Evolutionary conservation across 2,888 invertebrate genomes (phyloP), one percentile per base, ranked within the genome.

Genomic region (Lithophane semibrunnea): DNA sequence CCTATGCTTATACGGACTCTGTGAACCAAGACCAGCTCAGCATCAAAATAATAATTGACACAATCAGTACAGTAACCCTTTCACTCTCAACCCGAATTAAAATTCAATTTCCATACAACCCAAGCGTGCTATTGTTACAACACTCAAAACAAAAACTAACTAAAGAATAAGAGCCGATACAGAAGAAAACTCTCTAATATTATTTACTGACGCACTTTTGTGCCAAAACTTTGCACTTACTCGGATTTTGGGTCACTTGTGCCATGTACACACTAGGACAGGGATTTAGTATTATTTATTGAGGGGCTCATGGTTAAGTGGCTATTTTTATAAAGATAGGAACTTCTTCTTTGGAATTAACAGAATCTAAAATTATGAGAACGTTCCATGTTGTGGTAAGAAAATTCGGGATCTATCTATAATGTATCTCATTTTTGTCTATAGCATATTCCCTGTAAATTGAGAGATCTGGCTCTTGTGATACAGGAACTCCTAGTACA

Each of bases 191-290:
- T 89, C 79, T 83, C 72, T 88, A 88, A 90, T 88, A 88, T 90
- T 88, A 86, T 90, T 90, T 87, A 87, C 79, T 61, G 66, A 67
- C 73, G 79, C 80, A 86, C 77, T 85, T 86, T 77, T 66, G 84
- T 79, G 82, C 65, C 3, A 77, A 89, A 93, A 93, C 93, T 93
- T 94, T 88, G 90, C 92, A 92, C 92, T 93, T 85, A 86, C 77
- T 84, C 80, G 85, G 84, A 88, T 90, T 88, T 87, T 67, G 85
- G 79, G 72, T 74, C 78, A 87, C 87, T 88, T 82, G 83, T 83
- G 88, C 73, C 80, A 84, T 80, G 88, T 87, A 78, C 88, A 90
- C 86, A 87, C 84, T 70, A 66, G 18, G 13, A 10, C n/a, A 47
- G 49, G 2, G 7, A 54, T 58, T 49, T 67, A 7, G 5, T n/a